Conservation (phyloP, 2,797 vertebrate genomes). For the Prunella strophiata region DNA sequence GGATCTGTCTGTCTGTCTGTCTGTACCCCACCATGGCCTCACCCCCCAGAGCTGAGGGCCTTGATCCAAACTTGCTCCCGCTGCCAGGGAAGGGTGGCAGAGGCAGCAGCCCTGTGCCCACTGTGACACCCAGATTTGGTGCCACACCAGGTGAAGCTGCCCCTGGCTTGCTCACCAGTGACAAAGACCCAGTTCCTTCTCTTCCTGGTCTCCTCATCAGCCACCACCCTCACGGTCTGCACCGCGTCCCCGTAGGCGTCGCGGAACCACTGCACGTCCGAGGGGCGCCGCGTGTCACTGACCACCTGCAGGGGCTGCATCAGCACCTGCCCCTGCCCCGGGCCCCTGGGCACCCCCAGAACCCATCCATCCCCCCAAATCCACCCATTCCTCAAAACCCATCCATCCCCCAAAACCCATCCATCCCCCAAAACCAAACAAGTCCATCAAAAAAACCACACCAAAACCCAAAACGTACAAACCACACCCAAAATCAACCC, state of each 20-base stretch:
- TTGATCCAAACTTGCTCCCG: background rate
- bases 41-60: background rate
- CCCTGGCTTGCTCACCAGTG: slow-evolving; percentile 71
- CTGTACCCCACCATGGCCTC: background rate
- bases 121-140: background rate
- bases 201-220: slow-evolving; percentile 80
- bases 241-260: slow-evolving; percentile 72
- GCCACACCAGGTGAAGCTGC: no score
- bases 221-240: slow-evolving; percentile 81
- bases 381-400: no score
- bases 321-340: background rate
- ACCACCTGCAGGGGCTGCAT: slow-evolving; percentile 78
- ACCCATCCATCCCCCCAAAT: no score
- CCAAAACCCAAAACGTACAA: no score
- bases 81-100: fast-evolving
- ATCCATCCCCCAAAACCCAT: no score
- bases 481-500: no score
- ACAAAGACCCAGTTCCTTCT: slow-evolving; percentile 88
- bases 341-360: background rate
- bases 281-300: slow-evolving; percentile 85
- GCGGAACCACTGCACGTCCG: slow-evolving; percentile 89
- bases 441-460: no score
- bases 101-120: background rate
- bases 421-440: no score
- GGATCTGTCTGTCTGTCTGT: background rate